These are phyloP conservation scores for Dendronephthya gigantea DNA, from an alignment of 64 coral and sea anemone genomes.

Conservation along the genomic window DNA sequence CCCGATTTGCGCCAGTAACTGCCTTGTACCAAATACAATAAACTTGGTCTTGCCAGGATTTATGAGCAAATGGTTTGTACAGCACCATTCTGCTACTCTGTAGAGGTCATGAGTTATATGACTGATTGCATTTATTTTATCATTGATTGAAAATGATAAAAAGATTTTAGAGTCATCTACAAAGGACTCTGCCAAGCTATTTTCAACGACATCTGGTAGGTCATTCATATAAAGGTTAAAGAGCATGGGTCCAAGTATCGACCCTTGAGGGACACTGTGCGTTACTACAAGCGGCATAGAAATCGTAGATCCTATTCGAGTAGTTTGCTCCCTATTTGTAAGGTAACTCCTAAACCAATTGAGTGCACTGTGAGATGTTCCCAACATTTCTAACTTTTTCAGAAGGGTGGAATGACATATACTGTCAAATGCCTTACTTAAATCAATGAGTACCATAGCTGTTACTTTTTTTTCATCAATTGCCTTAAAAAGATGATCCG, in stretches of 20 bases:
- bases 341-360: slow-evolving; percentile 25
- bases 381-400: slow-evolving; percentile 18
- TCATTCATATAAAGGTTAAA: slow-evolving; percentile 34
- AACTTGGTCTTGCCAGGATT: not conserved
- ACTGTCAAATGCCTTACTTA: slow-evolving; percentile 44
- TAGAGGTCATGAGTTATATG: not conserved
- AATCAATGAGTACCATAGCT: slow-evolving; percentile 40
- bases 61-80: not conserved
- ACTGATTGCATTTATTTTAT: not conserved
- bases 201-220: not conserved
- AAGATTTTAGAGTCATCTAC: slow-evolving; percentile 14
- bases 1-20: not conserved
- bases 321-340: slow-evolving; percentile 19
- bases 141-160: slow-evolving; percentile 23
- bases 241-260: slow-evolving; percentile 17
- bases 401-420: slow-evolving; percentile 25
- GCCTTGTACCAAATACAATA: not conserved
- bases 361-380: slow-evolving; percentile 2
- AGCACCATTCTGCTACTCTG: not conserved
- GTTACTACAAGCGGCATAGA: slow-evolving; percentile 3
- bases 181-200: not conserved
- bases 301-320: not conserved
- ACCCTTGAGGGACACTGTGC: slow-evolving; percentile 24
- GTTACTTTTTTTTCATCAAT: slow-evolving; percentile 39
- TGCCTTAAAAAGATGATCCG: slow-evolving; percentile 33